Evolutionary conservation across 2,888 invertebrate species (phyloP), one percentile per base, ranked within the genome.

Genomic region (Pollenia angustigena): DNA sequence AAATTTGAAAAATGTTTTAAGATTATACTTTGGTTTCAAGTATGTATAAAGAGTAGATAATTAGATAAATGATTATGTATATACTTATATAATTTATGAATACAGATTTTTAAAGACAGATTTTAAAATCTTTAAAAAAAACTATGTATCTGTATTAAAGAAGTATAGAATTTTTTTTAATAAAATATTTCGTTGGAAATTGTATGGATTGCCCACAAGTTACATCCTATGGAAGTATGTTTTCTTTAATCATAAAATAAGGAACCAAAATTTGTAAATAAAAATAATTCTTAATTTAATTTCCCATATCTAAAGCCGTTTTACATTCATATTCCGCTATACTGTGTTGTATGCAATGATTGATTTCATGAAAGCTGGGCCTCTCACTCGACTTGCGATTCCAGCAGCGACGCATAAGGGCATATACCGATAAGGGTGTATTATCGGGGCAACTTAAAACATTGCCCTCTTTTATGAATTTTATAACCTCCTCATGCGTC

Each of bases 401-500:
- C 98, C 99, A 99, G 93, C 99, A 99, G 89, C 96, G 96, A 91
- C 96, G 96, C 98, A 99, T 99, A 62, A 99, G 94, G 86, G 98
- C 97, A 93, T 98, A 99, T 48, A 98, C 95, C 88, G 96, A 95
- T 46, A 96, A 94, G 0, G 98, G 98, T 60, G 98, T 98, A 91
- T 97, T 97, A 88, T 98, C 98, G 1, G 99, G 99, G 91, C 97
- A 97, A 68, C 96, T 96, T 71, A 99, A 95, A 62, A 98, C 96
- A 93, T 98, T 97, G 12, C 98, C 98, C 89, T 98, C 98, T 93
- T 98, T 98, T 79, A 99, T 95, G 94, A 97, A 98, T 91, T 97
- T 97, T 14, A 98, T 97, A 48, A 99, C 99, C 94, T 99, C 98
- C 93, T 98, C 98, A 92, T 99, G 99, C 12, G 98, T 98, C 97